Evolutionary conservation across 2,113 vertebrate genomes (phyloP).

Genomic region (Peromyscus maniculatus): DNA sequence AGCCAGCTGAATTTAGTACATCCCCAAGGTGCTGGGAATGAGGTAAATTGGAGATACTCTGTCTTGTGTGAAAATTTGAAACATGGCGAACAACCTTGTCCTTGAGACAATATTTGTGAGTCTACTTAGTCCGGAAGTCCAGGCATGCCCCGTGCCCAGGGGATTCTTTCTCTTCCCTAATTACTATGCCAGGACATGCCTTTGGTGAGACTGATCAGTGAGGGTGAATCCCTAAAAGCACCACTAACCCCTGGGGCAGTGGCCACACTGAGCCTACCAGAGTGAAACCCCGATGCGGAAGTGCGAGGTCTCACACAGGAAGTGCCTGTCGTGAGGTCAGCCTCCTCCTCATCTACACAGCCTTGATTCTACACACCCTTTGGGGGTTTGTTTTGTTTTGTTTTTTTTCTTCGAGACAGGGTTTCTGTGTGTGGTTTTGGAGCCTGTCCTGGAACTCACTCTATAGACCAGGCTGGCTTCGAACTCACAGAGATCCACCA

Average conservation of each 20-base stretch:
- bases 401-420: no score
- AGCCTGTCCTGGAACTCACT: no score
- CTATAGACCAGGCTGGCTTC: no score
- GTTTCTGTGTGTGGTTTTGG: no score
- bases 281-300: not conserved
- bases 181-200: not conserved
- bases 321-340: not conserved
- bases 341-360: not conserved
- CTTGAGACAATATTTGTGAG: not conserved
- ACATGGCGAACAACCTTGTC: not conserved
- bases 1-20: not conserved
- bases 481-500: no score
- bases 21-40: not conserved
- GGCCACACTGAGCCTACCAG: not conserved
- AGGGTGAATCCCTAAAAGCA: slow-evolving; percentile 19
- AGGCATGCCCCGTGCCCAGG: not conserved
- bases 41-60: not conserved
- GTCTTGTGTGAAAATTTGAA: not conserved
- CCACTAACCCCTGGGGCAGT: not conserved
- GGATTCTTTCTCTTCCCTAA: not conserved
- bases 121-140: not conserved
- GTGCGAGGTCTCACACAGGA: not conserved
- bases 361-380: not conserved
- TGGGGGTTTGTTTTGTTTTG: no score
- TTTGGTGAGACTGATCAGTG: slow-evolving; percentile 40